phyloP scores from a whole-genome alignment of 2,797 vertebrate species.

The Cyprinella venusta region DNA sequence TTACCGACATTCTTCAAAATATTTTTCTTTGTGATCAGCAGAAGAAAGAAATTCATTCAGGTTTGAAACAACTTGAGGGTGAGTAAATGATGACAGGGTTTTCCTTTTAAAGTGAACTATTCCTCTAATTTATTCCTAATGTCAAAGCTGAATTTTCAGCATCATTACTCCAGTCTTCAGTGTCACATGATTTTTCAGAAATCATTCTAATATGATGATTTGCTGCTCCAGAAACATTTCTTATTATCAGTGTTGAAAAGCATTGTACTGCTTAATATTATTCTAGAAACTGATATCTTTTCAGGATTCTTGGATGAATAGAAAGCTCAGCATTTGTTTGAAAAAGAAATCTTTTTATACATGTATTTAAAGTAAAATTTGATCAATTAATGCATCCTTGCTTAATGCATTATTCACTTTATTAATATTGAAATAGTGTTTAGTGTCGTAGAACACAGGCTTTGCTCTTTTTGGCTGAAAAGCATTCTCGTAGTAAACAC shows the following conservation, averaged over 20 bases:
- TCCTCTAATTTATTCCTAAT: not conserved
- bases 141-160: not conserved
- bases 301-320: not conserved
- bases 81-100: too few species aligned
- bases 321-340: not conserved
- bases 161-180: not conserved
- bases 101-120: too few species aligned
- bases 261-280: not conserved
- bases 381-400: not conserved
- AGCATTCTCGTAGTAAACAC: not conserved
- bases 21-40: too few species aligned
- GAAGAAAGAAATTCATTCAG: too few species aligned
- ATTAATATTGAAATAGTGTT: not conserved
- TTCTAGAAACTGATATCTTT: too few species aligned
- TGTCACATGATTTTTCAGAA: not conserved
- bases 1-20: too few species aligned
- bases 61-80: too few species aligned
- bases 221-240: not conserved
- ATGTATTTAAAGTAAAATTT: not conserved
- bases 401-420: not conserved
- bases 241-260: not conserved
- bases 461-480: not conserved
- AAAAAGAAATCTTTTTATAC: not conserved
- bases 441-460: not conserved
- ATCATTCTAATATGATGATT: not conserved